Conservation (phyloP, 1,140 invertebrate genomes). For the Drosophila gunungcola region DNA sequence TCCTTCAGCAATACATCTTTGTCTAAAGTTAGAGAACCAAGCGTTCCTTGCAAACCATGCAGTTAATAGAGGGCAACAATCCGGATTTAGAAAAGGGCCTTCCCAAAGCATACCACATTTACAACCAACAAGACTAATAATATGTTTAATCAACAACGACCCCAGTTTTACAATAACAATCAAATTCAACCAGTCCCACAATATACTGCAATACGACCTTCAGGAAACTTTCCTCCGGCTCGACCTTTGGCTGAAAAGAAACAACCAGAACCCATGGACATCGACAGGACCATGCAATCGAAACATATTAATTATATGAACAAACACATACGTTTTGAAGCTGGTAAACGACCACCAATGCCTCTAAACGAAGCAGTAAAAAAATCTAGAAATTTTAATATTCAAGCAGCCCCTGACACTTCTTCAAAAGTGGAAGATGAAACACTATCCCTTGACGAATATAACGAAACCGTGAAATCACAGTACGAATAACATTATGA, state of each 20-base stretch:
- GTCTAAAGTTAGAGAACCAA: too few relatives aligned
- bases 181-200: too few relatives aligned
- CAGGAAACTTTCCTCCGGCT: not conserved
- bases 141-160: not conserved
- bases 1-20: constrained; percentile 36
- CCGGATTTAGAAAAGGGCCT: too few relatives aligned
- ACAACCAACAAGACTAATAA: not conserved
- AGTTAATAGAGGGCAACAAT: not conserved
- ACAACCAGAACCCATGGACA: constrained; percentile 29
- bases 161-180: too few relatives aligned
- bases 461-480: too few relatives aligned
- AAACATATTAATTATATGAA: constrained; percentile 29
- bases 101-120: too few relatives aligned
- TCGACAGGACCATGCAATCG: constrained; percentile 13
- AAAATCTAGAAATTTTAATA: constrained; percentile 3
- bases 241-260: constrained; percentile 1
- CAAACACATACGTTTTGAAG: constrained; percentile 4
- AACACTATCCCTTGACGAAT: too few relatives aligned
- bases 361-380: not conserved
- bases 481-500: too few relatives aligned
- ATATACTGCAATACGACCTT: too few relatives aligned
- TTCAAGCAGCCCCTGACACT: not conserved
- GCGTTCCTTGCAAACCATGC: not conserved
- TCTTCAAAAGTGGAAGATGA: too few relatives aligned
- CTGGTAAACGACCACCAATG: not conserved